Conservation (phyloP, 2,888 invertebrate species). For the Anticlea derivata region DNA sequence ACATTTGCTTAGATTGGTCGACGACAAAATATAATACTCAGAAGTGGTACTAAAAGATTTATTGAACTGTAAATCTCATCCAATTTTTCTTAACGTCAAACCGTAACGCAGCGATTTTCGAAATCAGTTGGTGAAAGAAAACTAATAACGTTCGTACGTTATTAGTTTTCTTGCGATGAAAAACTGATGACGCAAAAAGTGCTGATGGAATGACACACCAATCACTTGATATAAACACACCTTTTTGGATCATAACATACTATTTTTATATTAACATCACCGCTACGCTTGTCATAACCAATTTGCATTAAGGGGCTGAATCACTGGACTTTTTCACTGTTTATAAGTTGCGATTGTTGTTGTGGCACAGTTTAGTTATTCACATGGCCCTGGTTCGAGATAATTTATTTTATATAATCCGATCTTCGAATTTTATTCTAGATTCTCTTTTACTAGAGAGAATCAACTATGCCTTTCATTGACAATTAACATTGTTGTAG, state of each 20-base stretch:
- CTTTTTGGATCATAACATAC: constrained; percentile 31
- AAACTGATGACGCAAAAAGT: not conserved
- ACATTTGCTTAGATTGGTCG: constrained; percentile 25
- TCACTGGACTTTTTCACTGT: constrained; percentile 43
- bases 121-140: not conserved
- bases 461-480: too few species aligned
- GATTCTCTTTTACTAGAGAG: too few species aligned
- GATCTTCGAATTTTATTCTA: too few species aligned
- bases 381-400: too few species aligned
- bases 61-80: too few species aligned
- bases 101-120: not conserved
- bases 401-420: too few species aligned
- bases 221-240: constrained; percentile 15
- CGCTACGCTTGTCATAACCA: constrained; percentile 31
- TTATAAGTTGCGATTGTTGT: constrained; percentile 42
- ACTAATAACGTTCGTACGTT: not conserved
- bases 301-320: constrained; percentile 35
- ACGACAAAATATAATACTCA: not conserved
- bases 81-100: too few species aligned
- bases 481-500: too few species aligned
- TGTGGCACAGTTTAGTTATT: not conserved
- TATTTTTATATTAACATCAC: constrained; percentile 21
- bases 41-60: too few species aligned
- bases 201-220: constrained; percentile 1
- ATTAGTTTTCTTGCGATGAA: not conserved